phyloP scores from a whole-genome alignment of 2,797 vertebrate genomes.

The Dendrocincla tyrannina region DNA sequence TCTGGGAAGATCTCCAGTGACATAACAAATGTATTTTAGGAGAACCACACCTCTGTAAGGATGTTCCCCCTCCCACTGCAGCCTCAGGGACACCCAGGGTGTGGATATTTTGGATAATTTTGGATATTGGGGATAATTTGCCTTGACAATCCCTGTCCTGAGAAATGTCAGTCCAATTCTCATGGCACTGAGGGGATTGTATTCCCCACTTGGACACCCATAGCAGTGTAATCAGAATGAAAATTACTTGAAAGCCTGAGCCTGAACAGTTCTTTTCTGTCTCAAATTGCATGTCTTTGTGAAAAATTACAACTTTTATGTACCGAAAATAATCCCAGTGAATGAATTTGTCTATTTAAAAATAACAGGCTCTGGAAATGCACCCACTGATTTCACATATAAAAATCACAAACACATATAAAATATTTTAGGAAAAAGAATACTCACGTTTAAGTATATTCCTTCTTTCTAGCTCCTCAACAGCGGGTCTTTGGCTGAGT shows the following conservation, averaged over 20 bases:
- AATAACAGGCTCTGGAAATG: not conserved
- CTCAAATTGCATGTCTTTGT: not conserved
- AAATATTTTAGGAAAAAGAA: not conserved
- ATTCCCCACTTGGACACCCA: not conserved
- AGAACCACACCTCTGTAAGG: not conserved
- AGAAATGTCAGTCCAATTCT: not conserved
- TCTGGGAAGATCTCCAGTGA: not conserved
- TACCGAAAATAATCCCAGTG: not conserved
- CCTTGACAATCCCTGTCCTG: not conserved
- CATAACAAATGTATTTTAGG: not conserved
- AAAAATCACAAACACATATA: not conserved
- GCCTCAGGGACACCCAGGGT: not conserved
- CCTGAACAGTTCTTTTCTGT: not conserved
- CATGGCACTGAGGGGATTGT: not conserved
- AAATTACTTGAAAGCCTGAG: not conserved
- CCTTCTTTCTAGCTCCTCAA: conserved; percentile 96
- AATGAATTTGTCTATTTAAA: not conserved
- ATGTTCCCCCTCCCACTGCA: not conserved
- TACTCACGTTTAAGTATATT: conserved; percentile 98
- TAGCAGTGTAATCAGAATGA: not conserved
- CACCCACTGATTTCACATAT: not conserved
- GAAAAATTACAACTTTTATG: not conserved
- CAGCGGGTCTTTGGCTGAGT: conserved; percentile 95
- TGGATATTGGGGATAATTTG: not conserved
- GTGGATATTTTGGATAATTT: too few relatives aligned